Percentiles rank a stretch among this genome's conserved stretches.
Evolutionary conservation across 1,140 invertebrate species (phyloP).

Genomic region (Cylas formicarius): DNA sequence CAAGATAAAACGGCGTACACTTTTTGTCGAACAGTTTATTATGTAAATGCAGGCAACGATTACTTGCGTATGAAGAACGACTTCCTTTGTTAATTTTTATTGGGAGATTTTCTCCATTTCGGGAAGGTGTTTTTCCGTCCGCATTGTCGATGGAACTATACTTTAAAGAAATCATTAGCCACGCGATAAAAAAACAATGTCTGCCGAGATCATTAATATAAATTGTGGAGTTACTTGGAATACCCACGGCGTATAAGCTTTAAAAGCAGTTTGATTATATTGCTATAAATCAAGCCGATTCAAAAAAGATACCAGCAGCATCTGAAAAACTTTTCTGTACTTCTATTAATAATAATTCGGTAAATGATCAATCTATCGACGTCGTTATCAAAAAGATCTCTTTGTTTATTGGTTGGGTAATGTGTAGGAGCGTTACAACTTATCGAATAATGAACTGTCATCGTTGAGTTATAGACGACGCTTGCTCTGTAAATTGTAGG

Average conservation of each 20-base stretch:
- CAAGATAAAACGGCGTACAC: conserved; percentile 17
- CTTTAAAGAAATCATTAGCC: no score
- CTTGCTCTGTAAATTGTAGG: conserved; percentile 12
- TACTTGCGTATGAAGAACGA: conserved; percentile 25
- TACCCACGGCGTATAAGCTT: no score
- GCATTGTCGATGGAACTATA: no score
- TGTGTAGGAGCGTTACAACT: conserved; percentile 36
- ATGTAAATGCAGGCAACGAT: conserved; percentile 23
- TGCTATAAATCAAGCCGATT: conserved; percentile 11
- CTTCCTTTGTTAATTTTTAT: conserved; percentile 24
- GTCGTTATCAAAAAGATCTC: conserved; percentile 30
- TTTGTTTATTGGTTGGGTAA: conserved; percentile 30
- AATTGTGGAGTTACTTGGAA: no score
- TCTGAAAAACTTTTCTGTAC: conserved; percentile 11
- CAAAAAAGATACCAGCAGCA: conserved; percentile 4
- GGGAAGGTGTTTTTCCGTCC: no score
- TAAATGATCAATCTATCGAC: conserved; percentile 32
- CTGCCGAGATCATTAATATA: no score
- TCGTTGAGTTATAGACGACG: conserved; percentile 37
- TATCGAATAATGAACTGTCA: conserved; percentile 40
- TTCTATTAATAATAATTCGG: conserved; percentile 30
- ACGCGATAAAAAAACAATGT: no score
- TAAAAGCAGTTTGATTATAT: conserved; percentile 1
- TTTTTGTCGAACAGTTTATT: conserved; percentile 20
- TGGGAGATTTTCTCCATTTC: no score